Evolutionary conservation across 2,888 invertebrate genomes (phyloP).

Genomic region (Bellardia pandia): DNA sequence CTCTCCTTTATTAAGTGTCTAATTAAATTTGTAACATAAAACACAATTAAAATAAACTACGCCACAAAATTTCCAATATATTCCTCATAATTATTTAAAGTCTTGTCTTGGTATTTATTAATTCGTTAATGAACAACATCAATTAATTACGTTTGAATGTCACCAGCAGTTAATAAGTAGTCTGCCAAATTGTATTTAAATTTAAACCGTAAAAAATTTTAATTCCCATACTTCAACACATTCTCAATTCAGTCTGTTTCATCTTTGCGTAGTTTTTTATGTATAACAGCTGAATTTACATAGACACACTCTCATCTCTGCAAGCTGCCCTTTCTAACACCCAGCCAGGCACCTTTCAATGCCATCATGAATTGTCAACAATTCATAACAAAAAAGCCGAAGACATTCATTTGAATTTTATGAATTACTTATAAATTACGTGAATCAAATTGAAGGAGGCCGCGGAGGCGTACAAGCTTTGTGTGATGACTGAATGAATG

Average conservation of each 20-base stretch:
- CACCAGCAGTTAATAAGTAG: not conserved
- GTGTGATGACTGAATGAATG: conserved; percentile 31
- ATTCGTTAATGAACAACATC: conserved; percentile 15
- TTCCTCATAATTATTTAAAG: not conserved
- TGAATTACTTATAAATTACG: conserved; percentile 71
- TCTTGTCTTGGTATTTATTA: conserved; percentile 10
- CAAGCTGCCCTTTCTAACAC: conserved; percentile 25
- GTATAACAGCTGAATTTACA: conserved; percentile 1
- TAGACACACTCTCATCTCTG: not conserved
- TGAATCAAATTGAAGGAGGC: conserved; percentile 61
- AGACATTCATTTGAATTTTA: conserved; percentile 72
- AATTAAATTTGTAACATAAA: conserved; percentile 21
- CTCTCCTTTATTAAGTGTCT: not conserved
- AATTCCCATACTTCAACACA: conserved; percentile 12
- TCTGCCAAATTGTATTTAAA: conserved; percentile 14
- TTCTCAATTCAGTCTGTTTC: conserved; percentile 6
- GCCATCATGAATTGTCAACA: conserved; percentile 64
- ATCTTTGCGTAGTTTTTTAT: not conserved
- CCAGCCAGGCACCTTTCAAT: conserved; percentile 46
- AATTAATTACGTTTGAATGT: conserved; percentile 24
- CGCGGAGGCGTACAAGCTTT: conserved; percentile 13
- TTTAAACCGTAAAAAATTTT: conserved; percentile 5
- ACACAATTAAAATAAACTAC: conserved; percentile 9
- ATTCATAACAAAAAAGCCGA: conserved; percentile 48
- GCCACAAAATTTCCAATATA: conserved; percentile 18